These are phyloP conservation scores for Xenus cinereus DNA, from an alignment of 2,113 vertebrate species.

Conservation along the genomic window DNA sequence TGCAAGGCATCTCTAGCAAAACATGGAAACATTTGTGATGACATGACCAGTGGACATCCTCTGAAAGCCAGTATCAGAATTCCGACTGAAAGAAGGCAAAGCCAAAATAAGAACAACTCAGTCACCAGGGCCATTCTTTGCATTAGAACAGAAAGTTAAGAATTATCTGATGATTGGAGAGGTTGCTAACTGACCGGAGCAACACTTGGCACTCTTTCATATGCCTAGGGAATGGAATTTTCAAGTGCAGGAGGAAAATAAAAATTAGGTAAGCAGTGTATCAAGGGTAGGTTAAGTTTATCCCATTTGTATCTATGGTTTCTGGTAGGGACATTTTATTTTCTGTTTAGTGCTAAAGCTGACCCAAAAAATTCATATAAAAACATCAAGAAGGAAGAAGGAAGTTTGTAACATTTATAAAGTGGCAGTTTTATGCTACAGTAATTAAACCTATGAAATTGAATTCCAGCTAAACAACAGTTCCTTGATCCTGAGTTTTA, in stretches of 20 bases:
- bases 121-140: not conserved
- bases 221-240: not conserved
- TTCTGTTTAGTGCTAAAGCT: not conserved
- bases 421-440: not conserved
- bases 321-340: not conserved
- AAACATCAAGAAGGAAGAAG: not conserved
- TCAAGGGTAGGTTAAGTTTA: not conserved
- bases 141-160: not conserved
- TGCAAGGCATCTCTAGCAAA: not conserved
- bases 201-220: not conserved
- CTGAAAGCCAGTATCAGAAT: not conserved
- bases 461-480: not conserved
- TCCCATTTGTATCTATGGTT: not conserved
- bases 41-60: not conserved
- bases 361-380: not conserved
- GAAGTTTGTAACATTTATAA: not conserved
- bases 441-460: not conserved
- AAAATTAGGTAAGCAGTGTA: not conserved
- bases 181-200: not conserved
- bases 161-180: not conserved
- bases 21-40: not conserved
- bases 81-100: rapidly evolving
- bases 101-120: not conserved
- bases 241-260: not conserved
- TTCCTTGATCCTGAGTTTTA: not conserved